A percentile compares a stretch with the other conserved stretches of the same genome.
Evolutionary conservation across 2,113 vertebrate genomes (phyloP).

Genomic region (Aegotheles bennettii): DNA sequence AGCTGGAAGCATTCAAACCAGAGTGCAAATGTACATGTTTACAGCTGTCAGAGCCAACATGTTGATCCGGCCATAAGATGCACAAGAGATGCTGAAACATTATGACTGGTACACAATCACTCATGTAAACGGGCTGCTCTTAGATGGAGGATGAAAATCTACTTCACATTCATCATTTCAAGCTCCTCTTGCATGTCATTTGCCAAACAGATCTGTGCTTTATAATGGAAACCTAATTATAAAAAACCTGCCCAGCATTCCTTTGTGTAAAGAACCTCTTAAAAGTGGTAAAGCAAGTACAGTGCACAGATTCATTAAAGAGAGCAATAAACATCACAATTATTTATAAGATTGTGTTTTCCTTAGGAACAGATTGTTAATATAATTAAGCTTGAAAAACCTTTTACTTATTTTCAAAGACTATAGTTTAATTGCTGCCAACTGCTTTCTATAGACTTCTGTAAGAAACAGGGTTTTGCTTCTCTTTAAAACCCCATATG

Average conservation of each 20-base stretch:
- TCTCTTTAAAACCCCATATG: not conserved
- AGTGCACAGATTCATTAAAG: not conserved
- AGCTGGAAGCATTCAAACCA: not conserved
- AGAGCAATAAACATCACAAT: not conserved
- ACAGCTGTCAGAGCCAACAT: not conserved
- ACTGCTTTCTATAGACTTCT: not conserved
- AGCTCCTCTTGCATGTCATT: not conserved
- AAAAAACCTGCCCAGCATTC: not conserved
- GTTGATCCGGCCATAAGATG: not conserved
- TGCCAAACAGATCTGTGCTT: not conserved
- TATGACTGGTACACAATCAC: not conserved
- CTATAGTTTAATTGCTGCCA: not conserved
- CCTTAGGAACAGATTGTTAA: not conserved
- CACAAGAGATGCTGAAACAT: not conserved
- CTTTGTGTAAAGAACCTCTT: not conserved
- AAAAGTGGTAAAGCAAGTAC: not conserved
- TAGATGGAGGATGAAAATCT: not conserved
- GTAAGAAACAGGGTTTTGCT: not conserved
- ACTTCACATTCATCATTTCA: not conserved
- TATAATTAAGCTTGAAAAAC: not conserved
- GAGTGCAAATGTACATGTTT: not conserved
- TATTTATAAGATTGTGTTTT: not conserved
- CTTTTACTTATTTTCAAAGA: not conserved
- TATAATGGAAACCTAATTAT: not conserved
- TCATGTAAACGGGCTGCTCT: not conserved